Evolutionary conservation across 2,888 invertebrate genomes (phyloP), one percentile per base, ranked within the genome.

Genomic region (Patella ulyssiponensis): DNA sequence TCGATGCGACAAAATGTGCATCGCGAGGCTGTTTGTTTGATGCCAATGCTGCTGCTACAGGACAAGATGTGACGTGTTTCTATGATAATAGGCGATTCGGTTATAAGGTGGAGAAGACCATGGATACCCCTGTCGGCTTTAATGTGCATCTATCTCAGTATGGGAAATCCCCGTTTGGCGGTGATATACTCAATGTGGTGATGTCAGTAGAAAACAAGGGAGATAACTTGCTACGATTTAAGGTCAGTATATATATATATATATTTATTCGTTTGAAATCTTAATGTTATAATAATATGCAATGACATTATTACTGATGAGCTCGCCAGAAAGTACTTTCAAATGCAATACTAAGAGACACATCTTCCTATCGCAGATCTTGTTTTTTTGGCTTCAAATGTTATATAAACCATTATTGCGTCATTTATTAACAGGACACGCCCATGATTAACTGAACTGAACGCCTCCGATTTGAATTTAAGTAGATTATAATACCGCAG

Each of bases 161-260:
- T 69, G 83, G 82, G 1, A 79, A 77, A 15, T 80, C 81, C 12
- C 86, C 85, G 1, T 87, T 86, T 78, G 83, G 84, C 15, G 77
- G 75, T 7, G 82, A 82, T 54, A 80, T 86, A 15, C 56, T 73
- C 4, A 74, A 54, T 14, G 83, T 83, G 9, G 78, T 80, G 11
- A 81, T 87, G 56, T 82, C 82, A 58, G 83, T 86, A 5, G 84
- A 87, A 73, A 82, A 82, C 79, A 79, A 82, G 14, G 81, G 80
- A 7, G 81, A 86, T 27, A 74, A 83, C 74, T 76, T 86, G 9
- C 76, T 86, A 12, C 80, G 84, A 69, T 85, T 87, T 72, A 86
- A 82, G 86, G 87, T 87, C 81, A 77, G 78, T 51, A 58, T 23
- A 73, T 27, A 33, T 51, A 73, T 64, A 64, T 56, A 23, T 51